These are phyloP conservation scores for Helostoma temminkii DNA, from an alignment of 2,797 vertebrate genomes.

Conservation along the genomic window DNA sequence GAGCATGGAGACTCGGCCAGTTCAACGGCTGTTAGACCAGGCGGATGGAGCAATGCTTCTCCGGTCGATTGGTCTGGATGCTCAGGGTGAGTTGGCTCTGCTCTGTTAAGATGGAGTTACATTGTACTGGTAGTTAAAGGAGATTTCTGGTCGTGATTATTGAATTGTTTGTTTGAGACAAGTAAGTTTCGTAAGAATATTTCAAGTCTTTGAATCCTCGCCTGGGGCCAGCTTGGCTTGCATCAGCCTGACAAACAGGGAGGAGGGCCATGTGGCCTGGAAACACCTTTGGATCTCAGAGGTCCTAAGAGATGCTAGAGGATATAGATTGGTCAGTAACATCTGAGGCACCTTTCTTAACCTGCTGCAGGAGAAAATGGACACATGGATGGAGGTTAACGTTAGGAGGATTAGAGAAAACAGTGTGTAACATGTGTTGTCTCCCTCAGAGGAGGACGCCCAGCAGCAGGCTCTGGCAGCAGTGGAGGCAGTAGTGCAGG, in stretches of 20 bases:
- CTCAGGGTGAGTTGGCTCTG: constrained; percentile 51
- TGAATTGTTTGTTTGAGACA: no score
- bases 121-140: no score
- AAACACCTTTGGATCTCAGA: no score
- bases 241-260: no score
- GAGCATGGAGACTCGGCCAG: constrained; percentile 10
- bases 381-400: not conserved
- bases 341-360: no score
- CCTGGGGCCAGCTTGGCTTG: no score
- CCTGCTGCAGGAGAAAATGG: not conserved
- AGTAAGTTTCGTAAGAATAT: no score
- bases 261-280: no score
- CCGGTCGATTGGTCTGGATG: constrained; percentile 40
- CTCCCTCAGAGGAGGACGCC: constrained; percentile 55
- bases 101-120: not conserved
- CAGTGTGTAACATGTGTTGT: not conserved
- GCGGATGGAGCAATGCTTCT: constrained; percentile 31
- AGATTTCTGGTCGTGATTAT: no score
- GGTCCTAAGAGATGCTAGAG: no score
- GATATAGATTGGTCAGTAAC: no score
- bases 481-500: constrained; percentile 71
- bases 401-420: not conserved
- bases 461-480: constrained; percentile 57
- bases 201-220: no score
- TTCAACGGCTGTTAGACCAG: constrained; percentile 1